Evolutionary conservation across 2,888 invertebrate genomes (phyloP), one percentile per base, ranked within the genome.

Genomic region (Phrixothrix hirtus): DNA sequence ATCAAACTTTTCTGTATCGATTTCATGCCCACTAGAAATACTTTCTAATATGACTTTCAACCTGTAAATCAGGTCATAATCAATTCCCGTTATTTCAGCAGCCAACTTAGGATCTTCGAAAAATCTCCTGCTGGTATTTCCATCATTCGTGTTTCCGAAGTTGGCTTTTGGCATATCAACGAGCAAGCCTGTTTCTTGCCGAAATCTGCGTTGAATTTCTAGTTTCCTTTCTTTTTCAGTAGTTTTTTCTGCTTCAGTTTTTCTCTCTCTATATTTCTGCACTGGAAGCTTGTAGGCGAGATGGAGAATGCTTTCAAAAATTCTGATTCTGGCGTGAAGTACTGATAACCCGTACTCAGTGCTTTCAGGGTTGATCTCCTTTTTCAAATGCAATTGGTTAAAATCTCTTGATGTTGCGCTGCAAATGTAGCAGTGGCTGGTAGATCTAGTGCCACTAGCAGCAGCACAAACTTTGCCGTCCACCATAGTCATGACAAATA

Each of bases 61-160:
- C 47, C 62, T 57, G 26, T 63, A 43, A 41, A 69, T 67, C 32
- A 68, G 16, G 10, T 61, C 38, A 42, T 43, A 46, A 52, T 57
- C 51, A n/a, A 71, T 43, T 1, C 66, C 68, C 34, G 71, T 73
- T 16, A 71, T 69, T 49, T 61, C 57, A 25, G 71, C 58, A 21
- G 59, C 29, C 15, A 46, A 6, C 25, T 59, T 31, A 4, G 56
- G 41, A 41, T 65, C 31, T 2, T 29, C 43, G 55, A 59, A 65
- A 58, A 62, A 63, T 37, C 60, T 44, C 15, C 60, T n/a, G 26
- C 49, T 50, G 0, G 36, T 43, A 13, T 43, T 50, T 1, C 35
- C 35, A 21, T 61, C 56, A 51, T 59, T 64, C 0, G 59, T 55
- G 14, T 50, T 63, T 2, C 62, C 62, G 41, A 53, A 59, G 11